Conservation (phyloP, 2,797 vertebrate species). For the Darevskia mixta region DNA sequence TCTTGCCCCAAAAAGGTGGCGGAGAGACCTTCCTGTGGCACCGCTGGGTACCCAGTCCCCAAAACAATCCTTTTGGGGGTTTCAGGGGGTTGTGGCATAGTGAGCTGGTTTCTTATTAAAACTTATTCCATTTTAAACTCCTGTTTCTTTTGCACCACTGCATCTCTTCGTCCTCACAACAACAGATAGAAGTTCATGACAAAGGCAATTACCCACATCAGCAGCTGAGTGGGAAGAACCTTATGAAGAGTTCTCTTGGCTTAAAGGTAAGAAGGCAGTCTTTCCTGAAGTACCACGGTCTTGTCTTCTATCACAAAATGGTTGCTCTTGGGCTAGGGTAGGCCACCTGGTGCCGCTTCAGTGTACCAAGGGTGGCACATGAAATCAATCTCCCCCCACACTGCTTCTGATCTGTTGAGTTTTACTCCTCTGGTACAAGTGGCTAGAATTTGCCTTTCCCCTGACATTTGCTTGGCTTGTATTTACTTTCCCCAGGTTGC, state of each 20-base stretch:
- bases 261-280: slow-evolving; percentile 45
- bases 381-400: background rate
- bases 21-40: too few relatives aligned
- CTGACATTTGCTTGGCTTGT: too few relatives aligned
- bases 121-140: background rate
- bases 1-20: too few relatives aligned
- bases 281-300: background rate
- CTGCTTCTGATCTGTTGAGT: background rate
- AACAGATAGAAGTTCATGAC: slow-evolving; percentile 57
- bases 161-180: too few relatives aligned
- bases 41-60: too few relatives aligned
- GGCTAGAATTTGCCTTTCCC: background rate
- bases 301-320: background rate
- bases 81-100: too few relatives aligned
- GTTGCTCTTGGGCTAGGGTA: background rate
- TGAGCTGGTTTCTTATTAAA: too few relatives aligned
- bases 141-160: background rate
- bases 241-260: slow-evolving; percentile 49
- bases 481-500: slow-evolving; percentile 45
- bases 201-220: slow-evolving; percentile 44
- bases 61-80: too few relatives aligned
- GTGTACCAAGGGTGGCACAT: background rate
- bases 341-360: background rate
- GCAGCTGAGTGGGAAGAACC: slow-evolving; percentile 58
- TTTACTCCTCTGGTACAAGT: background rate